Conservation (phyloP, 2,797 vertebrate species). For the Clarias fuscus region DNA sequence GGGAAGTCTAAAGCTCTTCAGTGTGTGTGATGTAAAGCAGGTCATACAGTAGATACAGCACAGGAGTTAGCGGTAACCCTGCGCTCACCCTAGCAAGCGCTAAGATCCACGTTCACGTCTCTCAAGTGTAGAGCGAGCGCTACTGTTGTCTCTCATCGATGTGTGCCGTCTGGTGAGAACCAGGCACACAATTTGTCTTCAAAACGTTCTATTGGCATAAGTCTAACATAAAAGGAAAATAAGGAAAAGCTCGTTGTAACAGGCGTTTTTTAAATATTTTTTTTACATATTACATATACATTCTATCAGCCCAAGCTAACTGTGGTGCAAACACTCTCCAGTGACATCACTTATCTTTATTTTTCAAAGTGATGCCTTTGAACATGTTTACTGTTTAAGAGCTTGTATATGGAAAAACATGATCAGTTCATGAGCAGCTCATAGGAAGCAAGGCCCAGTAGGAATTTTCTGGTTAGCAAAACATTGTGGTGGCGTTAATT, state of each 20-base stretch:
- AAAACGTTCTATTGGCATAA: neutral
- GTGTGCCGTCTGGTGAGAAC: neutral
- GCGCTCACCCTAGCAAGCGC: neutral
- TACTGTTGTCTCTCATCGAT: neutral
- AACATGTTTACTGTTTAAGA: neutral
- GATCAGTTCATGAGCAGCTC: neutral
- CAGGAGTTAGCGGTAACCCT: neutral
- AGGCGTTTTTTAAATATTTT: neutral
- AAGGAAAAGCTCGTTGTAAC: neutral
- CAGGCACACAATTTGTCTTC: neutral
- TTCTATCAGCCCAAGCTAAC: neutral
- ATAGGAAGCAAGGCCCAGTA: neutral
- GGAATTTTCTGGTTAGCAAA: too few species aligned
- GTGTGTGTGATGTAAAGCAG: neutral
- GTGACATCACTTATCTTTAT: neutral
- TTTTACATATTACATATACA: neutral
- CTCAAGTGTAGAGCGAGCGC: neutral
- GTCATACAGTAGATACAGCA: neutral
- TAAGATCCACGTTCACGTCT: neutral
- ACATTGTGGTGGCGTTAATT: too few species aligned
- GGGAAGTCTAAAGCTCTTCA: neutral
- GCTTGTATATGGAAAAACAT: neutral
- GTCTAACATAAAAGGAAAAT: too few species aligned
- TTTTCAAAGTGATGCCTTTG: neutral
- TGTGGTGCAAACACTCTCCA: neutral